These are phyloP conservation scores for Macrotrachela quadricornifera DNA, from an alignment of 1,140 invertebrate species.

Conservation along the genomic window DNA sequence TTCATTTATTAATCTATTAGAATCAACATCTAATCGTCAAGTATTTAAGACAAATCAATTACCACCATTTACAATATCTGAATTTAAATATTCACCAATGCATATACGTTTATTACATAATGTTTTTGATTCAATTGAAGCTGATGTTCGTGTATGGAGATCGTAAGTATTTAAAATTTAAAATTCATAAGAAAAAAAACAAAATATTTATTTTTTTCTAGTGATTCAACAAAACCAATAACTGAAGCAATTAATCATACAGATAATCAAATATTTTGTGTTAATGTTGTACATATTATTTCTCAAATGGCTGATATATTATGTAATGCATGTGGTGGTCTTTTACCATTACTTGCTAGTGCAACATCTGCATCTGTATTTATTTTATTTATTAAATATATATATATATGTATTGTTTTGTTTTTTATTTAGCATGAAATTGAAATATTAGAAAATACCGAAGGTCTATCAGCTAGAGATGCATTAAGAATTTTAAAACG, in stretches of 20 bases:
- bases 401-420: neutral
- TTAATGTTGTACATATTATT: slow-evolving; percentile 95
- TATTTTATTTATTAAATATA: no score
- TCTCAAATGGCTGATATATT: slow-evolving; percentile 94
- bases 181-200: no score
- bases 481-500: slow-evolving; percentile 85
- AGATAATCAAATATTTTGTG: slow-evolving; percentile 69
- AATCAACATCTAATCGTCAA: no score
- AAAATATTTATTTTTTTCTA: no score
- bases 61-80: slow-evolving; percentile 31
- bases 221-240: neutral
- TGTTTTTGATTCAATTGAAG: slow-evolving; percentile 84
- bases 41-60: no score
- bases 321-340: slow-evolving; percentile 90
- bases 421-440: slow-evolving; percentile 59
- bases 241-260: slow-evolving; percentile 72
- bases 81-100: slow-evolving; percentile 91
- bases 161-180: no score
- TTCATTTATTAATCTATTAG: no score
- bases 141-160: slow-evolving; percentile 74
- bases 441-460: slow-evolving; percentile 88
- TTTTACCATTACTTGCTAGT: slow-evolving; percentile 79
- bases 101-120: slow-evolving; percentile 88
- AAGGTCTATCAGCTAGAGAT: slow-evolving; percentile 91
- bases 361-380: slow-evolving; percentile 67